Evolutionary conservation across 1,140 invertebrate species (phyloP).

Genomic region (Neomicropteryx cornuta): DNA sequence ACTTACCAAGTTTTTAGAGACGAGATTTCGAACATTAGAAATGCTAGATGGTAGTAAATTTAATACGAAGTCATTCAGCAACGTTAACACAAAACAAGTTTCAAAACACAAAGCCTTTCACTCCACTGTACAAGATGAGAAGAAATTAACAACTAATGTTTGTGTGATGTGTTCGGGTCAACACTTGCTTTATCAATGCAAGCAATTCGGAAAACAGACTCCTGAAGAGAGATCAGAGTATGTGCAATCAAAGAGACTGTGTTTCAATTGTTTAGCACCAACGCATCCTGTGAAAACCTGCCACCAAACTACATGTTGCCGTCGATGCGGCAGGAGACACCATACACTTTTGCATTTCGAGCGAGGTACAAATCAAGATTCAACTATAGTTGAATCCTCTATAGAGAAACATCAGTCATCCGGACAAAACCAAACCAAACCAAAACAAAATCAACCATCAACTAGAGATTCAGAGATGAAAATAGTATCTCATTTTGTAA

Average conservation of each 20-base stretch:
- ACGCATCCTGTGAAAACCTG: slow-evolving; percentile 7
- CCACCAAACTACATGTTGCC: slow-evolving; percentile 6
- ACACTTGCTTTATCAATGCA: slow-evolving; percentile 7
- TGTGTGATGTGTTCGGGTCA: slow-evolving; percentile 7
- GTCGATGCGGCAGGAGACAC: slow-evolving; percentile 9
- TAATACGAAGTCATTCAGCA: too few relatives aligned
- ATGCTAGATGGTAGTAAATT: too few relatives aligned
- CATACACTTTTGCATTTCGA: slow-evolving; percentile 12
- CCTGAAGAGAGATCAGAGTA: slow-evolving; percentile 10
- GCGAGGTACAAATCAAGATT: slow-evolving; percentile 3
- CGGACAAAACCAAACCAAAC: too few relatives aligned
- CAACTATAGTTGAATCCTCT: too few relatives aligned
- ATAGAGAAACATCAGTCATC: too few relatives aligned
- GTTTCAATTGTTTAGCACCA: slow-evolving; percentile 12
- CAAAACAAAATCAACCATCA: neutral
- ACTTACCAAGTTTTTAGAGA: too few relatives aligned
- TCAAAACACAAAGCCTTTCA: too few relatives aligned
- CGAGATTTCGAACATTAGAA: too few relatives aligned
- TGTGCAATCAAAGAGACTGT: slow-evolving; percentile 10
- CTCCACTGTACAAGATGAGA: too few relatives aligned
- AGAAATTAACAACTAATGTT: too few relatives aligned
- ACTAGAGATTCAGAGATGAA: slow-evolving; percentile 1
- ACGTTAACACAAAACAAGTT: too few relatives aligned
- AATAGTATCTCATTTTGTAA: slow-evolving; percentile 9
- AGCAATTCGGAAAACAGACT: slow-evolving; percentile 9